These are phyloP conservation scores for Xiphorhynchus erythropygius DNA, from an alignment of 2,797 vertebrate species.

Conservation along the genomic window DNA sequence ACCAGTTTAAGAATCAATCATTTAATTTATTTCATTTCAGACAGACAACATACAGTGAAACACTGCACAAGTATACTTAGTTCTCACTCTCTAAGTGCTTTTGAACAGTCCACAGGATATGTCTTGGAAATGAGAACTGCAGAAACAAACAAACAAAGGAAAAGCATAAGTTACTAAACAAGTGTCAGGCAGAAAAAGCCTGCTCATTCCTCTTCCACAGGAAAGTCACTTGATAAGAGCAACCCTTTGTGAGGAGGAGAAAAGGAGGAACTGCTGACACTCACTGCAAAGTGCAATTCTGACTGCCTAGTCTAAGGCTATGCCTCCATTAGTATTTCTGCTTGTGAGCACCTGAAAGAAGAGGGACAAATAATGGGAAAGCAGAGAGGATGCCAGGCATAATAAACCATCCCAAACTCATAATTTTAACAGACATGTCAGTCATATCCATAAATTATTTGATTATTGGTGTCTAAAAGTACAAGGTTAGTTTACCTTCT, in stretches of 20 bases:
- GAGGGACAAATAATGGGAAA: not conserved
- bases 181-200: not conserved
- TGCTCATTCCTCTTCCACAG: not conserved
- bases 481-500: not conserved
- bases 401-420: not conserved
- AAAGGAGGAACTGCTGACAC: not conserved
- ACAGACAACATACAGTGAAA: not conserved
- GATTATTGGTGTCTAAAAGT: not conserved
- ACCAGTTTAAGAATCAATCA: not conserved
- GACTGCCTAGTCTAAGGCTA: not conserved
- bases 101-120: not conserved
- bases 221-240: not conserved
- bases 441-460: not conserved
- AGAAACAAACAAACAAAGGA: conserved; percentile 25
- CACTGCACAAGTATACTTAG: not conserved
- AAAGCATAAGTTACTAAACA: not conserved
- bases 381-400: not conserved
- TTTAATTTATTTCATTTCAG: not conserved
- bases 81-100: not conserved
- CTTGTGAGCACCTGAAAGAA: not conserved
- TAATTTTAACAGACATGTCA: not conserved
- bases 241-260: not conserved
- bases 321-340: not conserved
- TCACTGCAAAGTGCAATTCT: not conserved
- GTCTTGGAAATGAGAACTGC: not conserved